Conservation (phyloP, 2,797 vertebrate genomes). For the Diceros bicornis region DNA sequence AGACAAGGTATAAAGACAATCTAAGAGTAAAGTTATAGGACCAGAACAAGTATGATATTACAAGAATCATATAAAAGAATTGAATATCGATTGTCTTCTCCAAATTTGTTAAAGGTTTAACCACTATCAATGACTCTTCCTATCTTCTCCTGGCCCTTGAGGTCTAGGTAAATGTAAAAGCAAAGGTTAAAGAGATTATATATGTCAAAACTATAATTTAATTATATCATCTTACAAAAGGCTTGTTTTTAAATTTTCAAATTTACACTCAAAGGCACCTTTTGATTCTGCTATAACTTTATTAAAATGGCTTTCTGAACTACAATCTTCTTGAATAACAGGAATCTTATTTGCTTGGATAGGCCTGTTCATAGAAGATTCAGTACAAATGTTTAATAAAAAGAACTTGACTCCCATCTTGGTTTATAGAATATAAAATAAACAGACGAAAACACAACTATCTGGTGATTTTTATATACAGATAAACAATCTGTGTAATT, state of each 20-base stretch:
- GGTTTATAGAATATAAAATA: constrained; percentile 65
- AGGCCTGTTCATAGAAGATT: constrained; percentile 7
- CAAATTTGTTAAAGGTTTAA: background rate
- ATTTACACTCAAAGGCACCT: background rate
- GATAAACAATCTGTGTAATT: constrained; percentile 74
- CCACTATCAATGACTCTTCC: background rate
- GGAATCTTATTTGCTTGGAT: background rate
- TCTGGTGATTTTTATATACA: constrained; percentile 51
- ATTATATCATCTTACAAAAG: background rate
- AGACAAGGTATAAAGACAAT: background rate
- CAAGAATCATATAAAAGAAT: background rate
- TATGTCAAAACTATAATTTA: background rate
- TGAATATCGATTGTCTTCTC: background rate
- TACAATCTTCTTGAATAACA: background rate
- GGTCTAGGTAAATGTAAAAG: background rate
- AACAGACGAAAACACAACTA: constrained; percentile 66
- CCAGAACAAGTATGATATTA: background rate
- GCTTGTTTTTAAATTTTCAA: background rate
- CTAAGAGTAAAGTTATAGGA: background rate
- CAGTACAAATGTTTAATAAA: constrained; percentile 51
- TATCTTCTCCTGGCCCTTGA: background rate
- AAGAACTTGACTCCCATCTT: constrained; percentile 45
- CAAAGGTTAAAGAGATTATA: background rate
- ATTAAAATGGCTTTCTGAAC: background rate
- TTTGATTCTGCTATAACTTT: background rate